Conservation (phyloP, 2,888 invertebrate species). For the Tachina fera region DNA sequence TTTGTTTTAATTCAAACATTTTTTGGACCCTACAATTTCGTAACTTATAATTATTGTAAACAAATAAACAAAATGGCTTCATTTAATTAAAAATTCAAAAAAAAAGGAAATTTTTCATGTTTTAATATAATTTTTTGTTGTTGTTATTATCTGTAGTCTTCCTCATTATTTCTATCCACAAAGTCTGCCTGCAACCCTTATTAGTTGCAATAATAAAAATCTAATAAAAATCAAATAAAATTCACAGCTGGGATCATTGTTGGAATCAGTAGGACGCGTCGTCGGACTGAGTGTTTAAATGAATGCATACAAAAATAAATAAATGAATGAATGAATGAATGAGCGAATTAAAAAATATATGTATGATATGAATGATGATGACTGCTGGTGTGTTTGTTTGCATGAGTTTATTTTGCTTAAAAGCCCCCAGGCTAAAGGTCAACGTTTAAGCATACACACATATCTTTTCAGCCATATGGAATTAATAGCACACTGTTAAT, state of each 20-base stretch:
- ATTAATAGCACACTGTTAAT: constrained; percentile 48
- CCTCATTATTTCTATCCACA: constrained; percentile 6
- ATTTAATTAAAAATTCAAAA: constrained; percentile 64
- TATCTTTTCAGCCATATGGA: constrained; percentile 54
- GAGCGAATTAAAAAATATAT: background rate
- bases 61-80: constrained; percentile 60
- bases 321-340: constrained; percentile 4
- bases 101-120: constrained; percentile 36
- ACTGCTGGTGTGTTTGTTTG: constrained; percentile 9
- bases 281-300: background rate
- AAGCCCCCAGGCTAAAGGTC: constrained; percentile 62
- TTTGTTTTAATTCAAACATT: background rate
- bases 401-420: constrained; percentile 1
- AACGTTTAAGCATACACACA: constrained; percentile 39
- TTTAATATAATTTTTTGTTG: background rate
- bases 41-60: background rate
- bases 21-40: constrained; percentile 23
- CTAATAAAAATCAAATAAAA: constrained; percentile 74
- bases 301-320: background rate
- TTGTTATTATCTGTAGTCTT: constrained; percentile 48
- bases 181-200: constrained; percentile 54
- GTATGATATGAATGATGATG: no score
- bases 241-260: constrained; percentile 73
- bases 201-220: constrained; percentile 56
- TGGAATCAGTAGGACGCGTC: constrained; percentile 27